Conservation (phyloP, 1,140 invertebrate species). For the Anastrepha obliqua region DNA sequence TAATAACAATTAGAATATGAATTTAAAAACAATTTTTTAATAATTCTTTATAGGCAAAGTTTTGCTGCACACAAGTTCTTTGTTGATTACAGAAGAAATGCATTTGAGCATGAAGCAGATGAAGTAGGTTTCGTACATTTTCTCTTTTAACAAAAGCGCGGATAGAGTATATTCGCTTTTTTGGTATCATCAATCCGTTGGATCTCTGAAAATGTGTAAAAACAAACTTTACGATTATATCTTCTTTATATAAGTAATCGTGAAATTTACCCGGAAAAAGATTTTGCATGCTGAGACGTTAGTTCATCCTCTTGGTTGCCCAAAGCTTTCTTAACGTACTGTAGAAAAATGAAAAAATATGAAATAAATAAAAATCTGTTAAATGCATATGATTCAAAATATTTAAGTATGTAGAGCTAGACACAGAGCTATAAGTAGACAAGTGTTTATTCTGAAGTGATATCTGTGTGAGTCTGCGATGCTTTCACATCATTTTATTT, state of each 20-base stretch:
- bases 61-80: conserved; percentile 56
- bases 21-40: conserved; percentile 58
- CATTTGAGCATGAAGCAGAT: conserved; percentile 56
- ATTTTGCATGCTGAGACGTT: conserved; percentile 77
- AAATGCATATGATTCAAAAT: no score
- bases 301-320: conserved; percentile 82
- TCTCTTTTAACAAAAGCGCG: conserved; percentile 40
- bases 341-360: conserved; percentile 64
- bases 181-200: conserved; percentile 69
- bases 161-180: conserved; percentile 22
- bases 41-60: conserved; percentile 57
- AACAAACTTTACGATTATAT: conserved; percentile 46
- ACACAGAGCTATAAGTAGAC: no score
- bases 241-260: not conserved
- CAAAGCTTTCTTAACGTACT: conserved; percentile 85
- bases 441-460: no score
- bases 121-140: conserved; percentile 51
- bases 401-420: no score
- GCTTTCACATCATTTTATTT: no score
- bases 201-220: conserved; percentile 64
- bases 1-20: conserved; percentile 7
- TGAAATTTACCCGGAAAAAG: conserved; percentile 69
- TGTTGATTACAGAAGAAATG: conserved; percentile 57
- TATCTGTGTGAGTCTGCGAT: no score
- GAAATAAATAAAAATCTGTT: not conserved